These are phyloP conservation scores for Otolemur garnettii DNA, from an alignment of 2,113 vertebrate genomes.

Conservation along the genomic window DNA sequence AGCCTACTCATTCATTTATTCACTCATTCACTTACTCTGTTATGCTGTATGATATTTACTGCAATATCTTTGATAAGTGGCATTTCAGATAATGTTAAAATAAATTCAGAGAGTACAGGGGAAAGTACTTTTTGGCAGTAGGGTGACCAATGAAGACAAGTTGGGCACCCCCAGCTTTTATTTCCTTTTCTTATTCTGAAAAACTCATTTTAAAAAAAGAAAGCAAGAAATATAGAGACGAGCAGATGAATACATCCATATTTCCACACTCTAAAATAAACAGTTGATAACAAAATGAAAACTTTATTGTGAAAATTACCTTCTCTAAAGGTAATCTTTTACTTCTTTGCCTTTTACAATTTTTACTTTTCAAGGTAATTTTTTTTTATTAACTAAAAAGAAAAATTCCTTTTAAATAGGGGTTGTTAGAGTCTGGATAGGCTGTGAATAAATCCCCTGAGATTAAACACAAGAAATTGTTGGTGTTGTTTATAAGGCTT, in stretches of 20 bases:
- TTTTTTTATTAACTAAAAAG: constrained; percentile 1
- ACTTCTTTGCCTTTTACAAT: neutral
- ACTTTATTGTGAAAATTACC: neutral
- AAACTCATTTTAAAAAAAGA: neutral
- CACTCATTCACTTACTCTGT: neutral
- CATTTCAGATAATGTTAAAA: constrained; percentile 28
- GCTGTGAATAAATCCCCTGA: neutral
- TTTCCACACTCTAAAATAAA: constrained; percentile 7
- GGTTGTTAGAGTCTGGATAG: neutral
- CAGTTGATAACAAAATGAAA: constrained; percentile 50
- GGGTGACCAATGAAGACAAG: neutral
- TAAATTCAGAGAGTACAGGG: constrained; percentile 16
- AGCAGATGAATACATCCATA: neutral
- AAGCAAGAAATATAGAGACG: neutral
- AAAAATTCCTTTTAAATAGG: neutral
- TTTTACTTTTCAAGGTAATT: constrained; percentile 37
- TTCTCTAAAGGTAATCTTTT: neutral
- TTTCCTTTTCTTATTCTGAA: constrained; percentile 55
- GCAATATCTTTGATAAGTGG: neutral
- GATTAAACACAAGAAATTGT: constrained; percentile 46
- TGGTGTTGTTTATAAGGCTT: neutral
- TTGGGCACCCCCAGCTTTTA: neutral
- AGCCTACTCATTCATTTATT: neutral
- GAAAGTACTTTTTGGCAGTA: neutral
- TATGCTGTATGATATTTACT: neutral